These are phyloP conservation scores for Microcebus jonahi DNA, from an alignment of 2,113 vertebrate genomes.

Conservation along the genomic window DNA sequence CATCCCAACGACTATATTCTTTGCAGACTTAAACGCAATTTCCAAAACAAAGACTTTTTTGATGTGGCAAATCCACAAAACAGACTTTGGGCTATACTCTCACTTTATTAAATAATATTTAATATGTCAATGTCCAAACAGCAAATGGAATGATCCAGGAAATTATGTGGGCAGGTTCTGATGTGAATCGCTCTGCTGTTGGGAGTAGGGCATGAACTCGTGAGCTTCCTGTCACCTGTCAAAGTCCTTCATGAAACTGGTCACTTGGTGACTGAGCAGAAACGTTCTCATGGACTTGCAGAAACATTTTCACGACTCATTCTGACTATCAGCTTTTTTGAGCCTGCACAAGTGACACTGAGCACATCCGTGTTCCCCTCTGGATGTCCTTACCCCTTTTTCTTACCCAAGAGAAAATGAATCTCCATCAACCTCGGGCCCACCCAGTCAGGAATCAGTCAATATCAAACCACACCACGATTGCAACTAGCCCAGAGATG, in stretches of 20 bases:
- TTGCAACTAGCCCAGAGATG: neutral
- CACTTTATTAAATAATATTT: neutral
- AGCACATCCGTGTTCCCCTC: neutral
- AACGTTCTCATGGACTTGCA: neutral
- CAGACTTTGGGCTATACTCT: neutral
- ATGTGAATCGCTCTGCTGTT: neutral
- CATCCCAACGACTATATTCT: neutral
- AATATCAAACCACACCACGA: neutral
- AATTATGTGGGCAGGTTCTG: neutral
- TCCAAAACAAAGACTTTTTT: neutral
- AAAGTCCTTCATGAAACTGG: neutral
- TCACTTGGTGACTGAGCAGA: neutral
- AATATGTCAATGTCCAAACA: neutral
- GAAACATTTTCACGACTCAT: neutral
- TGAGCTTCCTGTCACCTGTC: neutral
- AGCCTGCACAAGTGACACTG: neutral
- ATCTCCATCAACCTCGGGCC: neutral
- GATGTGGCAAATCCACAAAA: constrained; percentile 27
- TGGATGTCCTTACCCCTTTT: neutral
- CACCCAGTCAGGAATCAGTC: neutral
- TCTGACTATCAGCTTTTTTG: neutral
- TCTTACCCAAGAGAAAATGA: neutral
- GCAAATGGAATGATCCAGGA: neutral
- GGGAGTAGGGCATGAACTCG: neutral
- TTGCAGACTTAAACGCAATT: constrained; percentile 50